Conservation (phyloP, 2,888 invertebrate genomes). For the Callinectes sapidus region DNA sequence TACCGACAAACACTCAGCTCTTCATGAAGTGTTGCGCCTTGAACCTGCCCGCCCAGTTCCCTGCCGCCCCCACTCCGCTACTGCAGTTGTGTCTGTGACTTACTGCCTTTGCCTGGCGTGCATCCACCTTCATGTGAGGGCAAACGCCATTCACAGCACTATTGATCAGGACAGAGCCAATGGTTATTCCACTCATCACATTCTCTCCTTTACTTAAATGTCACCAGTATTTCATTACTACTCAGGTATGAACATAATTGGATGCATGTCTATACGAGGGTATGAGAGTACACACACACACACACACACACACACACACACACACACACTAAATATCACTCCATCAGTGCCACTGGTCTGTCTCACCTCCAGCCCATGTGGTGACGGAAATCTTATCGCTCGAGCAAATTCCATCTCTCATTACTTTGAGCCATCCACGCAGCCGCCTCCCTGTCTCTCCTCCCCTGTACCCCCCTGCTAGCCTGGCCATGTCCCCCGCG, state of each 20-base stretch:
- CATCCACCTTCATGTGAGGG: neutral
- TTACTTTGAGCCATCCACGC: neutral
- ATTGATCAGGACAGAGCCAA: neutral
- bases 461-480: too few relatives aligned
- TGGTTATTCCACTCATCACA: neutral
- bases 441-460: neutral
- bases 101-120: neutral
- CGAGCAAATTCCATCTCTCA: neutral
- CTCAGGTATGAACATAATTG: neutral
- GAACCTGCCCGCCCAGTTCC: neutral
- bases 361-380: neutral
- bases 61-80: neutral
- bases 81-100: neutral
- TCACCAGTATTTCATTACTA: neutral
- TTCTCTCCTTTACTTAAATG: neutral
- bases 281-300: neutral
- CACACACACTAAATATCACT: neutral
- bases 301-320: neutral
- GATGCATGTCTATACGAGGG: neutral
- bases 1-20: neutral
- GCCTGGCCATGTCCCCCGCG: neutral
- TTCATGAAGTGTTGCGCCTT: neutral
- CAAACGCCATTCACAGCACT: neutral
- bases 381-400: neutral
- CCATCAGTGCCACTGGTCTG: neutral